Evolutionary conservation across 1,140 invertebrate genomes (phyloP).

Genomic region (Cheumatopsyche charites): DNA sequence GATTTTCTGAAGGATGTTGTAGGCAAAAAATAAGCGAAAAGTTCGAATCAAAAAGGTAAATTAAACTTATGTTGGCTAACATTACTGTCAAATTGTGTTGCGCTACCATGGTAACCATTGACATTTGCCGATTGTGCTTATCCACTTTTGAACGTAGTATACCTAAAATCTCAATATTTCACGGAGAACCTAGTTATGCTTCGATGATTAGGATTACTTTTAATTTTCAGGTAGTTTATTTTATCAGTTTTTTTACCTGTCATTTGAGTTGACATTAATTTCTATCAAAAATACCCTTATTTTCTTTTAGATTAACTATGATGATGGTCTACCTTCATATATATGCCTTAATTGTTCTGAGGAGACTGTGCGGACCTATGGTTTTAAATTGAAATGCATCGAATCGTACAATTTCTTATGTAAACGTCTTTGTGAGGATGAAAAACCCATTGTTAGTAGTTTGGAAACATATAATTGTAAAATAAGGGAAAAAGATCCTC

Average conservation of each 20-base stretch:
- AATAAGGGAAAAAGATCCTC: too few relatives aligned
- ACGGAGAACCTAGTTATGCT: not conserved
- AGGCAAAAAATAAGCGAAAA: too few relatives aligned
- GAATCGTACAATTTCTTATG: slow-evolving; percentile 2
- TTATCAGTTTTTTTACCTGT: not conserved
- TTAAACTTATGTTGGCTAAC: not conserved
- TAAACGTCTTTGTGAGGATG: not conserved
- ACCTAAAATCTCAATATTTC: not conserved
- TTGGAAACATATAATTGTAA: too few relatives aligned
- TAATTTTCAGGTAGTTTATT: not conserved
- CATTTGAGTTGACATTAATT: not conserved
- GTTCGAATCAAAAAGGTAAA: not conserved
- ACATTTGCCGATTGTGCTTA: not conserved
- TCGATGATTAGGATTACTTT: not conserved
- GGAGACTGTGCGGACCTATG: not conserved
- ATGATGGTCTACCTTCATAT: slow-evolving; percentile 15
- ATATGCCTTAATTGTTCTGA: slow-evolving; percentile 23
- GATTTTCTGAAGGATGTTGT: too few relatives aligned
- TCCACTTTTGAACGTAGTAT: not conserved
- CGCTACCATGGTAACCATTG: not conserved
- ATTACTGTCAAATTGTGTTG: not conserved
- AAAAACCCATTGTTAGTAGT: too few relatives aligned
- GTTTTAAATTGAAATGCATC: slow-evolving; percentile 22
- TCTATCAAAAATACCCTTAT: not conserved
- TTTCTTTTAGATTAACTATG: not conserved